Evolutionary conservation across 2,797 vertebrate genomes (phyloP).

Genomic region (Sebastes iracundus): DNA sequence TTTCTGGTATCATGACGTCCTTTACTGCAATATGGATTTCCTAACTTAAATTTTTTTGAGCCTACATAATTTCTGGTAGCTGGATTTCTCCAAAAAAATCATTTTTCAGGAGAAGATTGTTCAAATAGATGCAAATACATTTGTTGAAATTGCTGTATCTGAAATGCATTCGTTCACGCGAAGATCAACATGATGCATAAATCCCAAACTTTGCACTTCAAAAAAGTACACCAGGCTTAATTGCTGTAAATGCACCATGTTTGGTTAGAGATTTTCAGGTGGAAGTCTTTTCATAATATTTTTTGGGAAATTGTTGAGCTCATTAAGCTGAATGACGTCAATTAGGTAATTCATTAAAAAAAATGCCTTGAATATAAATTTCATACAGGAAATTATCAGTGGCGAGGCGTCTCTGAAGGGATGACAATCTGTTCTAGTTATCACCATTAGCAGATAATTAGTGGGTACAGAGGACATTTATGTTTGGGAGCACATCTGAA

Average conservation of each 20-base stretch:
- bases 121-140: neutral
- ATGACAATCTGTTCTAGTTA: slow-evolving; percentile 19
- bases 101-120: neutral
- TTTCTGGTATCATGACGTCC: too few relatives aligned
- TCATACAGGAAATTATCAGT: neutral
- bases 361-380: neutral
- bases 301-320: neutral
- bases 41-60: neutral
- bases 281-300: neutral
- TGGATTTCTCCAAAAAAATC: neutral
- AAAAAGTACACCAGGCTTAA: neutral
- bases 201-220: neutral
- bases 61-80: too few relatives aligned
- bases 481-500: slow-evolving; percentile 25
- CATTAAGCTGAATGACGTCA: neutral
- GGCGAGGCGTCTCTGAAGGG: neutral
- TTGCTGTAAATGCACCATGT: neutral
- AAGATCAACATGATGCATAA: neutral
- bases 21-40: neutral
- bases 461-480: slow-evolving; percentile 19
- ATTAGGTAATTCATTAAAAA: neutral
- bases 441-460: slow-evolving; percentile 49
- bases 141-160: neutral
- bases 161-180: neutral
- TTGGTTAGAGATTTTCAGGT: neutral